phyloP scores from a whole-genome alignment of 2,113 vertebrate species.

The Macrotis lagotis region DNA sequence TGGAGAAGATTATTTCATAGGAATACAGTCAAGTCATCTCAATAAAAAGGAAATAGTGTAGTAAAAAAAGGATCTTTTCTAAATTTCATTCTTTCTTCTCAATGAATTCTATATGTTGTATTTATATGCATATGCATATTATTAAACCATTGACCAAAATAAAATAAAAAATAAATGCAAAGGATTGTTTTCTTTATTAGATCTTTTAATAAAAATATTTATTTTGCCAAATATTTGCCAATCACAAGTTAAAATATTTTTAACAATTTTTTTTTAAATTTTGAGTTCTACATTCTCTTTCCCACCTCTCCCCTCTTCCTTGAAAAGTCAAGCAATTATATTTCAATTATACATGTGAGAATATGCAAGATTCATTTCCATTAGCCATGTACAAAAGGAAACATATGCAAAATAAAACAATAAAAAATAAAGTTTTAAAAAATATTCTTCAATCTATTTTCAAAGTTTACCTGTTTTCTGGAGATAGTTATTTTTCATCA shows the following conservation, averaged over 20 bases:
- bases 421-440: background rate
- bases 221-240: no score
- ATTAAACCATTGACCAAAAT: conserved; percentile 37
- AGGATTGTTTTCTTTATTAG: conserved; percentile 61
- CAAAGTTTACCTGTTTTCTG: background rate
- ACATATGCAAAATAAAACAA: background rate
- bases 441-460: background rate
- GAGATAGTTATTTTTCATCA: background rate
- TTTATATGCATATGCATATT: conserved; percentile 48
- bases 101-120: conserved; percentile 49
- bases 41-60: conserved; percentile 40
- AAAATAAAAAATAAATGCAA: conserved; percentile 54
- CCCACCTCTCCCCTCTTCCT: no score
- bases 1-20: background rate
- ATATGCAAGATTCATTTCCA: background rate
- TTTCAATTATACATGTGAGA: background rate
- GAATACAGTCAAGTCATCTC: conserved; percentile 44
- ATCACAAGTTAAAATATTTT: no score
- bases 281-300: background rate
- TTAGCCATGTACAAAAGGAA: background rate
- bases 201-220: no score
- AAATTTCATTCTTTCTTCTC: conserved; percentile 60
- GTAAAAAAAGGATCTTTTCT: background rate
- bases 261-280: background rate
- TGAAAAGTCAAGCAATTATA: background rate